Evolutionary conservation across 2,113 vertebrate genomes (phyloP).

Genomic region (Brienomyrus brachyistius): DNA sequence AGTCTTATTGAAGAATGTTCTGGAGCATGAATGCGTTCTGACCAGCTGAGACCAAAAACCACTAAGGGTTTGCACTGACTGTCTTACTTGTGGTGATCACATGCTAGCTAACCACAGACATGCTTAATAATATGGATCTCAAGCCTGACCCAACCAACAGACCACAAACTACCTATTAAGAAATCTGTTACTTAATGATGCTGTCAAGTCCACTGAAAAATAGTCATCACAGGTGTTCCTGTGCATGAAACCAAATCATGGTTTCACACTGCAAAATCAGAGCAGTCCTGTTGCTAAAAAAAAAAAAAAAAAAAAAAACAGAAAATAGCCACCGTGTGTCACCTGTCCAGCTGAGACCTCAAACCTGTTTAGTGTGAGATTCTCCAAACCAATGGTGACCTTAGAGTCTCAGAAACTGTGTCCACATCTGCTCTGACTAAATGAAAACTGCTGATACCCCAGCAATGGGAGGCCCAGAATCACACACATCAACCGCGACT

Average conservation of each 20-base stretch:
- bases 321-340: background rate
- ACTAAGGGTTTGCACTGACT: background rate
- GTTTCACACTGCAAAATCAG: background rate
- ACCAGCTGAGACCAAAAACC: background rate
- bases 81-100: background rate
- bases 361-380: background rate
- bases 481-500: background rate
- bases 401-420: background rate
- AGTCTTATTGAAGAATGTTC: background rate
- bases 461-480: background rate
- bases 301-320: background rate
- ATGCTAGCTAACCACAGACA: background rate
- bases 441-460: background rate
- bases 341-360: background rate
- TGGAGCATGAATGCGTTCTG: background rate
- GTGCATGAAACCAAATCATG: background rate
- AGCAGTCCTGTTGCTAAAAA: background rate
- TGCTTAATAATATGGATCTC: background rate
- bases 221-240: background rate
- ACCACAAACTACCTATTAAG: background rate
- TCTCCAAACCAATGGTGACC: background rate
- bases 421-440: background rate
- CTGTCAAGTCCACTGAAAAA: background rate
- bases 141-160: background rate
- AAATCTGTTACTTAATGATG: background rate